Evolutionary conservation across 2,797 vertebrate species (phyloP), one percentile per base, ranked within the genome.

Genomic region (Enteromius fasciolatus): DNA sequence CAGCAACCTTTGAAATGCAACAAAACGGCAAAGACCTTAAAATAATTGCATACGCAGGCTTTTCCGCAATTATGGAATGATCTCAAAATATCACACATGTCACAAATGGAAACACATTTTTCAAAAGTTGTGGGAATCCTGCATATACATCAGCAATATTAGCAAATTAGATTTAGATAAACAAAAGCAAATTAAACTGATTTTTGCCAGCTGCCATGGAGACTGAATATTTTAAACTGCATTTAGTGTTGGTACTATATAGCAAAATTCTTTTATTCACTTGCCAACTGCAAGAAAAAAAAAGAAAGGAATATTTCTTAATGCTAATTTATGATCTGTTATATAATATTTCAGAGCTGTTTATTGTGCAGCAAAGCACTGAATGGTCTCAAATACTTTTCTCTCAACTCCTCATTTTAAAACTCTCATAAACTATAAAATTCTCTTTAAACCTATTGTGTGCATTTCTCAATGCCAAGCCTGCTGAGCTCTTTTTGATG

Each of bases 291-390:
- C n/a, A 83, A 82, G 36, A 28, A 81, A 67, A 73, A n/a, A 2
- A 76, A 75, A 44, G 3, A 85, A 41, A 87, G 33, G 54, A 81
- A 7, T 70, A 33, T 31, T 61, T 68, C 23, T 77, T 69, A 2
- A 28, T 3, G 25, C 17, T 59, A 25, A 50, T 74, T 57, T 70
- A 69, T 28, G 10, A 25, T 61, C 3, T 76, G 54, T 46, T 69
- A 77, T 69, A 25, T n/a, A 64, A 67, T 57, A 41, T 73, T 66
- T 59, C n/a, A 25, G 3, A 59, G 46, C 25, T 41, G n/a, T 31
- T 48, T 76, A 36, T 46, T 70, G 66, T 59, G 57, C 48, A 57
- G 61, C 31, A 79, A 76, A 83, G 44, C 63, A 54, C 72, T 86
- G 54, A 74, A 82, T 79, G 41, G 64, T 72, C 81, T 69, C 20